A percentile compares a stretch with the other conserved stretches of the same genome.
These are phyloP conservation scores for Thamnophis sirtalis DNA, from an alignment of 2,113 vertebrate genomes.

Conservation along the genomic window DNA sequence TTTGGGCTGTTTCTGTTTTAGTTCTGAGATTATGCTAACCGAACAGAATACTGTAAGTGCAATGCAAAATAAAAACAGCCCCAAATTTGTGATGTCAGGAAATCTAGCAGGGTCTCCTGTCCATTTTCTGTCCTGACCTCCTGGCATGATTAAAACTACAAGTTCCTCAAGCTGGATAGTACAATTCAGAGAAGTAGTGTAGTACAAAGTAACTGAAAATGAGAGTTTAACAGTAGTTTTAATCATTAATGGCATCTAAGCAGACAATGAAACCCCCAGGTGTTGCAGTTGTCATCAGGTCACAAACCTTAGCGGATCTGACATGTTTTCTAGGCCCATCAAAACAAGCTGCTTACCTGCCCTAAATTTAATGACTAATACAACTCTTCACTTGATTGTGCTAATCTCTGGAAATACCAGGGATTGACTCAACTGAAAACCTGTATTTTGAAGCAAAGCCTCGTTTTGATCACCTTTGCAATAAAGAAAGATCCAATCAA, in stretches of 20 bases:
- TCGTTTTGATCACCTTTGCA: neutral
- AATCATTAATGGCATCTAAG: neutral
- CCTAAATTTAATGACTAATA: neutral
- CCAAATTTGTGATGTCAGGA: no score
- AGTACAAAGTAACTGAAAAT: neutral
- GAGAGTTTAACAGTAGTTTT: neutral
- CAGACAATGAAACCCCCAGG: neutral
- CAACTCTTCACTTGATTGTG: neutral
- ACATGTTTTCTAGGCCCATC: neutral
- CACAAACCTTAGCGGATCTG: neutral
- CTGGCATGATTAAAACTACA: neutral
- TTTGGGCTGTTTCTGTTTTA: neutral
- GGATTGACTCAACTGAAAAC: neutral
- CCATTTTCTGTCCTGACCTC: neutral
- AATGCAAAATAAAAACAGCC: neutral
- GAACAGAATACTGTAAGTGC: neutral
- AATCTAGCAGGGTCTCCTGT: neutral
- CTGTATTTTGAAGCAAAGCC: neutral
- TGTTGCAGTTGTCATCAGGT: neutral
- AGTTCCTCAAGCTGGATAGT: neutral
- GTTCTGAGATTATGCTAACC: conserved; percentile 13
- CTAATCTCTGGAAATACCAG: neutral
- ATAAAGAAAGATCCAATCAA: neutral
- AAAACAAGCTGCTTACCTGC: neutral
- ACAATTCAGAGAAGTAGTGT: neutral